These are phyloP conservation scores for Merops nubicus DNA, from an alignment of 2,113 vertebrate species.

Conservation along the genomic window DNA sequence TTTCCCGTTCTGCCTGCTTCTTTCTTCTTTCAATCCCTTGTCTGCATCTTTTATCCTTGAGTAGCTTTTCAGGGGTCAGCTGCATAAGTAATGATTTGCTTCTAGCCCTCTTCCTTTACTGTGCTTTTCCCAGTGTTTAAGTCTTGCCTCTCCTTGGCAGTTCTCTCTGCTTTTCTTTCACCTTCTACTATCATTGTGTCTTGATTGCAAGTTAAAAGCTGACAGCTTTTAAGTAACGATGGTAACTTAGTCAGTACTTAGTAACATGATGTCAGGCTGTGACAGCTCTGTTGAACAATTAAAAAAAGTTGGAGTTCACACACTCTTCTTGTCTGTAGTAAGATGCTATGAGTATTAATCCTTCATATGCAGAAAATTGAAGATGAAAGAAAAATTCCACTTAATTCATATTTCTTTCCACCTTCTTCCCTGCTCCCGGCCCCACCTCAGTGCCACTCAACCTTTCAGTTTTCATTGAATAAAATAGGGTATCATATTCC, in stretches of 20 bases:
- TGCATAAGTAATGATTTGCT: neutral
- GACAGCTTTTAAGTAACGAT: neutral
- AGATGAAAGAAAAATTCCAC: neutral
- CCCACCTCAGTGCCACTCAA: neutral
- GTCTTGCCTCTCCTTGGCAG: neutral
- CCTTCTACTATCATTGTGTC: neutral
- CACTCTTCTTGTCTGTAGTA: neutral
- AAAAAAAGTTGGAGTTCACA: neutral
- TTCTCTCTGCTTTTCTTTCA: neutral
- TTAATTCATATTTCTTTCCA: neutral
- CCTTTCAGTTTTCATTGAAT: neutral
- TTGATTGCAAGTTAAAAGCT: neutral
- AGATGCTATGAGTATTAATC: neutral
- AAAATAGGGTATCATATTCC: neutral
- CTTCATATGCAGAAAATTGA: neutral
- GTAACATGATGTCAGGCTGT: neutral
- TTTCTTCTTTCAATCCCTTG: neutral
- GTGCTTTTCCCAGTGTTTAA: neutral
- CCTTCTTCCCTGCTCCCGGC: neutral
- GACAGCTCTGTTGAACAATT: neutral
- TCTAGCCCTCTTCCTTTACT: neutral
- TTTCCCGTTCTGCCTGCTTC: neutral
- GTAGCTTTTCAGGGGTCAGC: neutral
- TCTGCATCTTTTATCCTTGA: neutral
- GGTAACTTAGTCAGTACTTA: neutral